Conservation (phyloP, 2,888 invertebrate genomes). For the Silvanus unidentatus region DNA sequence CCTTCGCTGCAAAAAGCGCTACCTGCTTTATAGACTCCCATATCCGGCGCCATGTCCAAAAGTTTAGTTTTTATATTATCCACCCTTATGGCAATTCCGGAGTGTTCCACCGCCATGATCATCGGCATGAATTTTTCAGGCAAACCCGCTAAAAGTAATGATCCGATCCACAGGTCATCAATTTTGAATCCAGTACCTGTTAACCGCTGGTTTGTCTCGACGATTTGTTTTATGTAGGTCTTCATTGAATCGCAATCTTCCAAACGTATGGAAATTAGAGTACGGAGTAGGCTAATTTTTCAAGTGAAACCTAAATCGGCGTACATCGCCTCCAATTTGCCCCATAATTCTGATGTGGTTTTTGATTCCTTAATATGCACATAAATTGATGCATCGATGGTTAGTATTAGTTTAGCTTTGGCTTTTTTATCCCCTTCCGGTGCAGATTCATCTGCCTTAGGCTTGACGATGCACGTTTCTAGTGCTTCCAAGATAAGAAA, state of each 20-base stretch:
- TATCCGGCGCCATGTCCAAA: background rate
- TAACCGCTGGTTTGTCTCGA: slow-evolving; percentile 27
- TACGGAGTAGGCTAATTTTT: slow-evolving; percentile 18
- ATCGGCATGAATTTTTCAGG: slow-evolving; percentile 19
- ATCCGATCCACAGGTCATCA: slow-evolving; percentile 28
- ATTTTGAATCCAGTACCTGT: slow-evolving; percentile 28
- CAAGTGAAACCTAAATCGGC: slow-evolving; percentile 14
- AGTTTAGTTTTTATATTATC: slow-evolving; percentile 27
- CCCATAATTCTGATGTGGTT: slow-evolving; percentile 12
- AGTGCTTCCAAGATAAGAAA: background rate
- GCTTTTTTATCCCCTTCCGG: slow-evolving; percentile 19
- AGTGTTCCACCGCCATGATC: slow-evolving; percentile 26
- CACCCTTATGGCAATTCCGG: slow-evolving; percentile 18
- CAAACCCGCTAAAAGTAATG: slow-evolving; percentile 24
- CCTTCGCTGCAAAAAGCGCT: background rate
- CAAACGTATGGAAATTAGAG: slow-evolving; percentile 23
- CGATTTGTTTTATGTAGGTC: slow-evolving; percentile 29
- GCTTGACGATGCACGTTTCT: background rate
- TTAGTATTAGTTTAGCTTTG: slow-evolving; percentile 28
- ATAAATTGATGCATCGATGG: slow-evolving; percentile 25
- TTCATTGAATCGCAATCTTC: slow-evolving; percentile 27
- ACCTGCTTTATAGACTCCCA: background rate
- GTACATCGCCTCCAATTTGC: slow-evolving; percentile 12
- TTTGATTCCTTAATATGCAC: slow-evolving; percentile 22
- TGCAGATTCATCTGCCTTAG: background rate